Conservation (phyloP, 2,888 invertebrate genomes). For the Xylota segnis region DNA sequence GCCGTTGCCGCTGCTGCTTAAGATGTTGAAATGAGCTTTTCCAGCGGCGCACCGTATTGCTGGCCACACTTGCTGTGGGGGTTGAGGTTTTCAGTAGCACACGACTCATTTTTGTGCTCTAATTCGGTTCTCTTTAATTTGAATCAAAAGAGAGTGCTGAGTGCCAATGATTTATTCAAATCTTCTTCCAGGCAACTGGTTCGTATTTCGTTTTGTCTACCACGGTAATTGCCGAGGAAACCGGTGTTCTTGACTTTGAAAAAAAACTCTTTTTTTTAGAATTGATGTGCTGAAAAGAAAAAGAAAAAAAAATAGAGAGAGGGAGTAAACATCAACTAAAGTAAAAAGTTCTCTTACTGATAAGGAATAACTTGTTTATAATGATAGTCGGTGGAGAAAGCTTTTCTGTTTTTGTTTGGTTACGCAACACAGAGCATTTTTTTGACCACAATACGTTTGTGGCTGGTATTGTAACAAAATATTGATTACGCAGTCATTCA, state of each 20-base stretch:
- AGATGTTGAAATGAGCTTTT: constrained; percentile 80
- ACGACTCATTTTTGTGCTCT: constrained; percentile 79
- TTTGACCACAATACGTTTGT: constrained; percentile 7
- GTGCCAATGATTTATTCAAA: not conserved
- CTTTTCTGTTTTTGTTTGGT: constrained; percentile 36
- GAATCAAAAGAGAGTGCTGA: constrained; percentile 14
- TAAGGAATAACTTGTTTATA: constrained; percentile 15
- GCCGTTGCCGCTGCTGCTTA: constrained; percentile 77
- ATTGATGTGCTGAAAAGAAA: constrained; percentile 40
- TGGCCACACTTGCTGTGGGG: constrained; percentile 73
- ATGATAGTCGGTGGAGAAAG: constrained; percentile 17
- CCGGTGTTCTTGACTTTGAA: constrained; percentile 36
- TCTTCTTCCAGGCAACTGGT: constrained; percentile 20
- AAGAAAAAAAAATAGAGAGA: not conserved
- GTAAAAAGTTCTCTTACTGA: constrained; percentile 8
- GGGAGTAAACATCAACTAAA: not conserved
- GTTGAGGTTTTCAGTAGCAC: constrained; percentile 79
- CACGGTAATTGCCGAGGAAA: constrained; percentile 7
- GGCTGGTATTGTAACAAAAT: not conserved
- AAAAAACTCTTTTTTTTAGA: constrained; percentile 16
- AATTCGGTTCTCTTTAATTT: not conserved
- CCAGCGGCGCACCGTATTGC: constrained; percentile 81
- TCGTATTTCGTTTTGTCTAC: not conserved
- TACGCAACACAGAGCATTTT: constrained; percentile 33
- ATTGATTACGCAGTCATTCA: constrained; percentile 20